Conservation (phyloP, 2,888 invertebrate genomes). For the Ypsolopha scabrella region DNA sequence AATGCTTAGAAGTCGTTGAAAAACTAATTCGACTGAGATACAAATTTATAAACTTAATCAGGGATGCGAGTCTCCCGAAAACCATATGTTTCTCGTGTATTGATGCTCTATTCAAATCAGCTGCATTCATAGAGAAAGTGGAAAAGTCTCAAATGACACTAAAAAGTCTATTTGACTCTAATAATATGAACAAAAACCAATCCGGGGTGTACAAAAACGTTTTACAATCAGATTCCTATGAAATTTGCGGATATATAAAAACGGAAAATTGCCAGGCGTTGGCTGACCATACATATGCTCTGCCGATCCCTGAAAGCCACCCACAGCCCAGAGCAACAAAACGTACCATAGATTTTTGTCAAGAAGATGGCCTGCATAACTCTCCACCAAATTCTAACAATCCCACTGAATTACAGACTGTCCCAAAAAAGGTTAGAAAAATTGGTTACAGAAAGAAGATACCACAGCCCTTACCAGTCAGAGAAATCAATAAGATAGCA, state of each 20-base stretch:
- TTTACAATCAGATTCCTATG: background rate
- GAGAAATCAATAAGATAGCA: background rate
- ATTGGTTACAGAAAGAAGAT: no score
- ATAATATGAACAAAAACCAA: background rate
- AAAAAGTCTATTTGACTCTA: background rate
- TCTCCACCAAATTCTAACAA: no score
- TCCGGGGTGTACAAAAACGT: no score
- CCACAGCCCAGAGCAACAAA: no score
- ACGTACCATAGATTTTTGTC: no score
- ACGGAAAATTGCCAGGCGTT: no score
- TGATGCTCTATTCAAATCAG: slow-evolving; percentile 43
- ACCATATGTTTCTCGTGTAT: slow-evolving; percentile 49
- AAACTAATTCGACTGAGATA: slow-evolving; percentile 47
- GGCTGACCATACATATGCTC: no score
- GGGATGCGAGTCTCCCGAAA: slow-evolving; percentile 33
- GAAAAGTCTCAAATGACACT: background rate
- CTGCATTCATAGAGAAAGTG: slow-evolving; percentile 31
- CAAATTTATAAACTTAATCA: slow-evolving; percentile 43
- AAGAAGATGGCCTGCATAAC: no score
- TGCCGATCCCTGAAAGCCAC: no score
- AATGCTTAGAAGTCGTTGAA: slow-evolving; percentile 30
- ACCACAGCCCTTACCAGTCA: background rate
- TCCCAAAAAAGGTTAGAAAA: no score
- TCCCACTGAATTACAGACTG: no score
- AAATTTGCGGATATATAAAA: background rate